Evolutionary conservation across 2,888 invertebrate genomes (phyloP), one percentile per base, ranked within the genome.

Genomic region (Caprella mutica): DNA sequence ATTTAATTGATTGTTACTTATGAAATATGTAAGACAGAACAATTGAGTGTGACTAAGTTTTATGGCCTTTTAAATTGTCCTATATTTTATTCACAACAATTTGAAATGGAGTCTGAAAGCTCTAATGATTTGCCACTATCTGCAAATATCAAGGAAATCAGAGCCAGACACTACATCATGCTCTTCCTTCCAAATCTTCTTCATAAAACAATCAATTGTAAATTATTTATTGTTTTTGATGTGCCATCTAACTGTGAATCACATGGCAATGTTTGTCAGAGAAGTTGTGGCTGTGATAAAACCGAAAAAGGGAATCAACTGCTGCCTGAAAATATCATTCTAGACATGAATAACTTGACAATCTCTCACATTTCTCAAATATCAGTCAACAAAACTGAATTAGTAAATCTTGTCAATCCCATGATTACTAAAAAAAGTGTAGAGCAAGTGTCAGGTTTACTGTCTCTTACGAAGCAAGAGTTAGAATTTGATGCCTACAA

Each of bases 121-220:
- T n/a, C n/a, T n/a, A 55, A 46, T 23, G 53, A 62, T 38, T 39
- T 65, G 27, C 60, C 63, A 3, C 50, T 65, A 29, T 26, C 57
- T 46, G 44, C 69, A 6, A 70, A 70, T 52, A 65, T 67, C 24
- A 58, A 59, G 6, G 63, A 68, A 12, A 65, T 69, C 24, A 56
- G 65, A 44, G 68, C 69, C n/a, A 33, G 57, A 3, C 70, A 70
- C 58, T 69, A 70, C 40, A 48, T 68, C 8, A 60, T 69, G 48
- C 59, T 66, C 21, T 52, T 68, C 6, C 23, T 58, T 4, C 67
- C 68, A 33, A 42, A 67, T 39, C 64, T 69, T 48, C 35, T 56
- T 5, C 55, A 48, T 12, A 66, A 62, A 50, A 40, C 44, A 1
- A 64, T 70, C 26, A 19, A 38, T n/a, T 67, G 68, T 9, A 50